phyloP scores from a whole-genome alignment of 2,113 vertebrate genomes.

The Cervus canadensis region DNA sequence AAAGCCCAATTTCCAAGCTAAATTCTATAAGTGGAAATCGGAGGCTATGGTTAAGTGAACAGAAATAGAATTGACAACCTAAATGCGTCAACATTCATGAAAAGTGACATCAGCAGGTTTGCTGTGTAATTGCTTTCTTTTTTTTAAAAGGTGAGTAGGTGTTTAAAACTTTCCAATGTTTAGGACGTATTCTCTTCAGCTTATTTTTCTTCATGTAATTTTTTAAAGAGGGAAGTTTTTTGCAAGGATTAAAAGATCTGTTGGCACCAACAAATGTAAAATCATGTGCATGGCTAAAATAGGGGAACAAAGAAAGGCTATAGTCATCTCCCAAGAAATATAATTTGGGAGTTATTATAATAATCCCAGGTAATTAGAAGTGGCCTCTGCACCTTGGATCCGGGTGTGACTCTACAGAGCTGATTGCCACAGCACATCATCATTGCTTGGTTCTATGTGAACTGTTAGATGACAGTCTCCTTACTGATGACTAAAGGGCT shows the following conservation, averaged over 20 bases:
- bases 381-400: not conserved
- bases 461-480: not conserved
- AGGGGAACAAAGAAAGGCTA: not conserved
- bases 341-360: not conserved
- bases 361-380: not conserved
- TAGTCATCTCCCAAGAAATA: not conserved
- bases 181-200: constrained; percentile 26
- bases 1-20: constrained; percentile 55
- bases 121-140: constrained; percentile 5
- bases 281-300: not conserved
- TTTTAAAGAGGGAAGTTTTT: not conserved
- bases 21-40: constrained; percentile 38
- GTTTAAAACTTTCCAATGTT: constrained; percentile 62
- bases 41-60: constrained; percentile 60
- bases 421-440: not conserved
- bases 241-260: not conserved
- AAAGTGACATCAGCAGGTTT: constrained; percentile 58
- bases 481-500: not conserved
- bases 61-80: constrained; percentile 68
- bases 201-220: constrained; percentile 21
- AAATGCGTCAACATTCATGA: constrained; percentile 54
- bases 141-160: constrained; percentile 60
- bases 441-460: not conserved
- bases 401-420: not conserved
- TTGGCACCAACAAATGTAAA: not conserved